Base-by-base conservation (phyloP, 1,140 invertebrate species). In the Camponotus floridanus region DNA sequence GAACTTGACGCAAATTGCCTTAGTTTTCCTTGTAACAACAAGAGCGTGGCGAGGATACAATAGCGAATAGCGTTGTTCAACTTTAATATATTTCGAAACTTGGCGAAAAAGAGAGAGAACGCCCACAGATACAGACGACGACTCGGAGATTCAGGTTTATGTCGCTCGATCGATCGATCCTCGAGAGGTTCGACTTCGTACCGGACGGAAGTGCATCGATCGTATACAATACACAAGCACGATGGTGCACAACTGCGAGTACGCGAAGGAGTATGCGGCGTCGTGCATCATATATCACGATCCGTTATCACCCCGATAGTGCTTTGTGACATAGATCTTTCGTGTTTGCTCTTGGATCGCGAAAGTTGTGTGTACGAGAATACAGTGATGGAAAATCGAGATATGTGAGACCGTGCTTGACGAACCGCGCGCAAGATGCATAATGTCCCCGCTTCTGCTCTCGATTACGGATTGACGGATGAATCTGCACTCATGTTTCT, bases 11-110 rank as follows among this genome's bases (percentile, higher is more conserved):
- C 51, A 73, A 81, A 81, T 81, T 81, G 39, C 67, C 45, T 71
- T 73, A 73, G 79, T 81, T 73, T 33, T 81, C 67, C 33, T 61
- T 61, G 67, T 61, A 57, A 45, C 62, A 76, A 61, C 76, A 21
- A 26, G 78, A 81, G 48, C 13, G 36, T 18, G 36, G 59, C 51
- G 26, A 45, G 78, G 7, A 15, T n/a, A n/a, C 26, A 45, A 64
- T 48, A 78, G 21, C 21, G 31, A n/a, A 48, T 78, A 55, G 6
- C 45, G 45, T n/a, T 8, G 48, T 57, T 3, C 8, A 33, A 57
- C 21, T 81, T 71, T 57, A 81, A 81, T 81, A 81, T 81, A 71
- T 81, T 59, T 42, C 65, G 13, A 26, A 81, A 71, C 13, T 71
- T 59, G 0, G 11, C 36, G 78, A 45, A 62, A 64, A 26, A 76